These are phyloP conservation scores for Tromatobia lineatoria DNA, from an alignment of 2,888 invertebrate genomes.

Conservation along the genomic window DNA sequence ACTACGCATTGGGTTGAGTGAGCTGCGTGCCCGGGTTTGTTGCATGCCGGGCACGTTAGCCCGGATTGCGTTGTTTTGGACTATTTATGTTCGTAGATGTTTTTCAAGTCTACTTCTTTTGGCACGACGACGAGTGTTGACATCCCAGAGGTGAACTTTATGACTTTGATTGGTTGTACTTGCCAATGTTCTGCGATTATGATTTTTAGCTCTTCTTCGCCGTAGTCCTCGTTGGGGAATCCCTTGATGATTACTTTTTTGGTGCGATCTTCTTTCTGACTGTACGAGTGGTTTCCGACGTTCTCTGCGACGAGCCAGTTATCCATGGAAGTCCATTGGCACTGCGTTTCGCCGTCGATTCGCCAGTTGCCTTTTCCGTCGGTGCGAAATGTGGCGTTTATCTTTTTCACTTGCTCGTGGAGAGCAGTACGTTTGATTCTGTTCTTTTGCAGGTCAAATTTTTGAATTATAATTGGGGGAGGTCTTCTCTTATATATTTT, in stretches of 20 bases:
- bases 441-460: neutral
- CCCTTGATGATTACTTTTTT: conserved; percentile 14
- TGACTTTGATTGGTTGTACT: conserved; percentile 7
- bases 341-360: neutral
- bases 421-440: neutral
- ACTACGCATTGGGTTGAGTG: neutral
- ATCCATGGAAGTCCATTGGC: neutral
- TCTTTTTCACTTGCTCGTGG: neutral
- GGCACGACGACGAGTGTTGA: neutral
- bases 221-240: conserved; percentile 3
- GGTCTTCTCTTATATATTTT: neutral
- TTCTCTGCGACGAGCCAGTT: neutral
- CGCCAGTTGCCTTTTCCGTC: conserved; percentile 6
- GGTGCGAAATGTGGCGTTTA: neutral
- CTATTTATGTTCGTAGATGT: conserved; percentile 12
- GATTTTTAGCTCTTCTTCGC: conserved; percentile 2
- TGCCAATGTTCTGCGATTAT: conserved; percentile 4
- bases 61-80: neutral
- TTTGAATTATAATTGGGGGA: neutral
- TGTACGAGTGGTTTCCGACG: conserved; percentile 14
- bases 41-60: neutral
- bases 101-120: conserved; percentile 12
- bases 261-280: conserved; percentile 8
- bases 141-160: conserved; percentile 1
- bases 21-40: conserved; percentile 14